Conservation (phyloP, 2,888 invertebrate genomes). For the Calameuta pallipes region DNA sequence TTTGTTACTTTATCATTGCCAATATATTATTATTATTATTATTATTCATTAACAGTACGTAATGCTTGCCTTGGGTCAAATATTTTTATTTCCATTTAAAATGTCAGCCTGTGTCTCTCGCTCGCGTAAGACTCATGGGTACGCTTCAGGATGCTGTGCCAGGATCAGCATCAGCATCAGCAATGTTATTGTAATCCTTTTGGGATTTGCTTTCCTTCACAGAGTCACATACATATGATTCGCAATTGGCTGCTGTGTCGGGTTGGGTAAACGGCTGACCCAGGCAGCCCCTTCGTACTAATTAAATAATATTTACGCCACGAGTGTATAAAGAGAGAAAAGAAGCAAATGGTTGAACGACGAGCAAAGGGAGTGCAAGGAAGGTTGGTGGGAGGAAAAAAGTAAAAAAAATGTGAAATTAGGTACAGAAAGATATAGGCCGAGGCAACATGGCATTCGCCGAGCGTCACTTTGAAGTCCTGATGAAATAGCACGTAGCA, state of each 20-base stretch:
- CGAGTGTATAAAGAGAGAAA: not conserved
- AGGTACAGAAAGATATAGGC: not conserved
- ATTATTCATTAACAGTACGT: conserved; percentile 29
- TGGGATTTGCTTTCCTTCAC: conserved; percentile 11
- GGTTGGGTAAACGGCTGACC: not conserved
- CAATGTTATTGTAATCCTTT: not conserved
- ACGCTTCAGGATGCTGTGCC: not conserved
- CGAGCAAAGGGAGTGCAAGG: not conserved
- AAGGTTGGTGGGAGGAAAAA: not conserved
- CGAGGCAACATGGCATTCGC: not conserved
- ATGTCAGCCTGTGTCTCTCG: not conserved
- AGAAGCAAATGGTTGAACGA: not conserved
- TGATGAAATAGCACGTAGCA: not conserved
- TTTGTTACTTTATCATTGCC: conserved; percentile 20
- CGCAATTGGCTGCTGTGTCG: not conserved
- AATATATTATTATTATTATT: conserved; percentile 25
- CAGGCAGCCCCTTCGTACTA: not conserved
- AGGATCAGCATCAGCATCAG: not conserved
- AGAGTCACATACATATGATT: conserved; percentile 2
- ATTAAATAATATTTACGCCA: conserved; percentile 4
- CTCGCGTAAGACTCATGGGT: not conserved
- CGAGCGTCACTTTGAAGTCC: not conserved
- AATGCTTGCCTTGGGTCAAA: not conserved
- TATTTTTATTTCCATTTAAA: not conserved
- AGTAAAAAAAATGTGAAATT: not conserved